Conservation (phyloP, 2,113 vertebrate species). For the Sciurus niger region DNA sequence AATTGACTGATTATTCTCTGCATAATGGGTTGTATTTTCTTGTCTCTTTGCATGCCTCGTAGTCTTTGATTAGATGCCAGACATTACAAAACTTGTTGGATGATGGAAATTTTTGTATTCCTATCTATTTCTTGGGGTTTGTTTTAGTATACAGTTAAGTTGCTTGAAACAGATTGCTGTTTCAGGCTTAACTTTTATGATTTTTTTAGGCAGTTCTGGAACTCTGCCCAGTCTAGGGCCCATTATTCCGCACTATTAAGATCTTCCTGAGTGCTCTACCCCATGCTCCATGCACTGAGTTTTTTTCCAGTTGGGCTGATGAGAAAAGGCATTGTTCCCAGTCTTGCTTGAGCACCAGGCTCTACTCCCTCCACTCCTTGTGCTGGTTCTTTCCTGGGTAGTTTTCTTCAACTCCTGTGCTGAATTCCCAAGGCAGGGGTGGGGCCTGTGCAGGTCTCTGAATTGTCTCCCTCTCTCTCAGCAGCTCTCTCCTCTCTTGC, state of each 20-base stretch:
- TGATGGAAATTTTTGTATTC: background rate
- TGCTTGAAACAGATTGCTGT: background rate
- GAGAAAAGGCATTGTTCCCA: background rate
- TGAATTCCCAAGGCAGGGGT: no score
- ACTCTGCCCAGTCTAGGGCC: background rate
- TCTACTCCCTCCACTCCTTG: background rate
- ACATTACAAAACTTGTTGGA: background rate
- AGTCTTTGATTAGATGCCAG: background rate
- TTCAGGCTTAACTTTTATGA: background rate
- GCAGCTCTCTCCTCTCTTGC: background rate
- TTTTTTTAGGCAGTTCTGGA: background rate
- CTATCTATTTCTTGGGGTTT: background rate
- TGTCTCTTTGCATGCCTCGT: background rate
- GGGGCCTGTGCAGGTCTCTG: background rate
- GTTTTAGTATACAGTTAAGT: background rate
- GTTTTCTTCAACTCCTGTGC: background rate
- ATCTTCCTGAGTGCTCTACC: background rate
- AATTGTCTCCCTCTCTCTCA: background rate
- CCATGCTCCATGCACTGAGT: background rate
- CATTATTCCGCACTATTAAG: background rate
- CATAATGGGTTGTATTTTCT: background rate
- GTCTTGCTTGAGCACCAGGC: background rate
- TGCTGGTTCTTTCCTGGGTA: background rate
- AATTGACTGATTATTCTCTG: background rate
- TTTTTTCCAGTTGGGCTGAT: background rate